phyloP scores from a whole-genome alignment of 1,140 invertebrate genomes.

The Diprion similis region DNA sequence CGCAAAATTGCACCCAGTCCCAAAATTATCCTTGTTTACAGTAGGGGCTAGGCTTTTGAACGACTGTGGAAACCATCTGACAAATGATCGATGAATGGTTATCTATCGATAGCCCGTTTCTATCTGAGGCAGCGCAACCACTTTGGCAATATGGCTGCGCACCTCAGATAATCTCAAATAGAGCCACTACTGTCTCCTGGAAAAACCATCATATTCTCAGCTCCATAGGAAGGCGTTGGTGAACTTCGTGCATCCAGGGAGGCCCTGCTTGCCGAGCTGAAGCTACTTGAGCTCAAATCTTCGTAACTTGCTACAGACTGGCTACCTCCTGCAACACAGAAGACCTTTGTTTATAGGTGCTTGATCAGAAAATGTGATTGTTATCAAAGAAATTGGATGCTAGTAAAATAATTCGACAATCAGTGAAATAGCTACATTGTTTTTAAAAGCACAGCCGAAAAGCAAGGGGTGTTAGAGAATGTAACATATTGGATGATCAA shows the following conservation, averaged over 20 bases:
- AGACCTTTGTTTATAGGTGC: conserved; percentile 16
- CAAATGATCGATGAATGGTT: neutral
- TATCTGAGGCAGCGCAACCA: conserved; percentile 55
- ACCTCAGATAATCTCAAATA: conserved; percentile 62
- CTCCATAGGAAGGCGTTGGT: conserved; percentile 69
- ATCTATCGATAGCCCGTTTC: conserved; percentile 18
- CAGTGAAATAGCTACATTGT: neutral
- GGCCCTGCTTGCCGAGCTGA: conserved; percentile 79
- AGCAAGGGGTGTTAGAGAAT: conserved; percentile 15
- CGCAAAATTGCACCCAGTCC: too few relatives aligned
- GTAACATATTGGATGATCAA: conserved; percentile 9
- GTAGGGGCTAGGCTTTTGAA: neutral
- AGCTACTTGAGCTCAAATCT: conserved; percentile 81
- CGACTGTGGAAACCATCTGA: neutral
- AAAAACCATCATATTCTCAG: conserved; percentile 79
- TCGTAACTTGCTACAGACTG: conserved; percentile 71
- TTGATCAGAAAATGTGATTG: conserved; percentile 28
- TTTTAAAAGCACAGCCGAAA: neutral
- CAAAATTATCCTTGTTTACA: too few relatives aligned
- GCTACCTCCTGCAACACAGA: conserved; percentile 61
- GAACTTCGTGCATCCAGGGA: conserved; percentile 80
- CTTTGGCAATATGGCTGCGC: conserved; percentile 43
- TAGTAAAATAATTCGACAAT: neutral
- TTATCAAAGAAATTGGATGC: conserved; percentile 12
- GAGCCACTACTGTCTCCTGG: conserved; percentile 76